Percentiles rank a stretch among this genome's conserved stretches.
Evolutionary conservation across 92 coral and sea anemone species (phyloP).

Genomic region (Chrysogorgia sp.): DNA sequence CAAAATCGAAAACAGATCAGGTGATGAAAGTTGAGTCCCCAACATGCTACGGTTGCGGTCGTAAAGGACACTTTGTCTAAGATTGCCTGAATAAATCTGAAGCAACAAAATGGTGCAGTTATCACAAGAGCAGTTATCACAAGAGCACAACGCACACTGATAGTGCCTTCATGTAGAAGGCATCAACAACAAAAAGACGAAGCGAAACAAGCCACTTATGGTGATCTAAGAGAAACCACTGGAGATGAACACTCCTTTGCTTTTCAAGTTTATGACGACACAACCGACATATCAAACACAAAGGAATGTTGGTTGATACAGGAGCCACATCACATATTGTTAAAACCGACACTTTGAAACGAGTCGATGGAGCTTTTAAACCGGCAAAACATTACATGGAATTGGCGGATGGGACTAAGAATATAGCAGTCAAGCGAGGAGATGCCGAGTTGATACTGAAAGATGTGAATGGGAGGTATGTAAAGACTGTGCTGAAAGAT

Average conservation of each 20-base stretch:
- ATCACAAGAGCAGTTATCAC: no score
- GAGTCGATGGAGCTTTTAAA: constrained; percentile 39
- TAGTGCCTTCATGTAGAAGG: constrained; percentile 15
- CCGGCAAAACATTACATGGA: constrained; percentile 53
- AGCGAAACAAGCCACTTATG: constrained; percentile 22
- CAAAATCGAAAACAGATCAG: neutral
- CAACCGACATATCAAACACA: neutral
- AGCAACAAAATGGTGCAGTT: no score
- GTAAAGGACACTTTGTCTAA: no score
- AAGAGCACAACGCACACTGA: constrained; percentile 42
- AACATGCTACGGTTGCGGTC: no score
- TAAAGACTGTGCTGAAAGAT: constrained; percentile 40
- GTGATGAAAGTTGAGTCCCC: neutral
- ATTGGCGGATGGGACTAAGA: constrained; percentile 46
- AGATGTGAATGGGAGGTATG: constrained; percentile 49
- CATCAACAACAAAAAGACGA: constrained; percentile 19
- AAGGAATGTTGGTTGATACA: constrained; percentile 38
- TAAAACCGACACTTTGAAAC: constrained; percentile 23
- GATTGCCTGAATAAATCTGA: no score
- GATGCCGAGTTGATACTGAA: constrained; percentile 37
- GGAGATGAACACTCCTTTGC: constrained; percentile 25
- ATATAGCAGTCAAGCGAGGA: constrained; percentile 51
- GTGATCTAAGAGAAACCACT: neutral
- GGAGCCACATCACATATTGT: constrained; percentile 35
- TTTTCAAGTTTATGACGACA: constrained; percentile 12